Conservation (phyloP, 1,140 invertebrate species). For the Diachasma alloeum region DNA sequence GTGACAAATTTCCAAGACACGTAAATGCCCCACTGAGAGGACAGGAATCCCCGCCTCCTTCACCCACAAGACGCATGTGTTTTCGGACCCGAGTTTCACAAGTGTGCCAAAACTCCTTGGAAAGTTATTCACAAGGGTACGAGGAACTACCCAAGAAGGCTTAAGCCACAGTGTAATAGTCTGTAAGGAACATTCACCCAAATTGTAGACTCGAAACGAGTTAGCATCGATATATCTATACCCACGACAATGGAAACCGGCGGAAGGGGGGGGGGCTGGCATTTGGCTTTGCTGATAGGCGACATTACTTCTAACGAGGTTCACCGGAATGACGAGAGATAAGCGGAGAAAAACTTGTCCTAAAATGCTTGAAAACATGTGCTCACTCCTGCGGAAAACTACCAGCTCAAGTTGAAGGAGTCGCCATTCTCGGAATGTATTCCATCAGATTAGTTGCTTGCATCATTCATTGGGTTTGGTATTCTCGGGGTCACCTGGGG, state of each 20-base stretch:
- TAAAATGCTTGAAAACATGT: not conserved
- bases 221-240: not conserved
- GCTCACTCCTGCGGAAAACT: not conserved
- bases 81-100: not conserved
- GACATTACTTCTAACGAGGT: not conserved
- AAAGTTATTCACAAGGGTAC: not conserved
- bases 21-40: not conserved
- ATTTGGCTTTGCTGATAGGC: not conserved
- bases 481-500: too few species aligned
- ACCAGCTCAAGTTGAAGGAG: not conserved
- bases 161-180: constrained; percentile 7
- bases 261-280: not conserved
- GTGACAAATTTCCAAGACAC: not conserved
- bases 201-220: not conserved
- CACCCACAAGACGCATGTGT: not conserved
- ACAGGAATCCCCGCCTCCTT: not conserved
- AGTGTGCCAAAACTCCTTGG: not conserved
- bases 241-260: not conserved
- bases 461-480: too few species aligned
- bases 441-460: not conserved
- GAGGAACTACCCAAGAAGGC: not conserved
- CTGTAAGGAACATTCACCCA: not conserved
- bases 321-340: not conserved
- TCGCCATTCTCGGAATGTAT: not conserved
- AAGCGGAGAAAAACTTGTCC: not conserved